phyloP scores from a whole-genome alignment of 2,113 vertebrate genomes.

The Asarcornis scutulata region DNA sequence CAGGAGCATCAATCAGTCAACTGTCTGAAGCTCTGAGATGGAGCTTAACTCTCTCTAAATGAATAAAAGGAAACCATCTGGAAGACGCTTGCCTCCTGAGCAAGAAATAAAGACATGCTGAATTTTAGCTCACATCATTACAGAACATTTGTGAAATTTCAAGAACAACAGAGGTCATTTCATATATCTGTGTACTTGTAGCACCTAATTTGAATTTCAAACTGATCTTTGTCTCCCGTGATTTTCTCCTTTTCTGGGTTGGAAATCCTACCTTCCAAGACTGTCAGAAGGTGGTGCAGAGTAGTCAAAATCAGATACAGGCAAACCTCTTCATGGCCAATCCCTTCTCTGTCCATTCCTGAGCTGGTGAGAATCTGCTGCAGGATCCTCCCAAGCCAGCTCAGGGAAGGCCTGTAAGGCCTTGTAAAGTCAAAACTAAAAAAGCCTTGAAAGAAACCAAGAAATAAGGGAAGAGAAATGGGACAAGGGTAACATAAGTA shows the following conservation, averaged over 20 bases:
- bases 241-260: not conserved
- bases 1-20: conserved; percentile 51
- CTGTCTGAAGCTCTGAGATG: conserved; percentile 36
- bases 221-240: not conserved
- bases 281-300: fast-evolving
- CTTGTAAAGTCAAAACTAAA: not conserved
- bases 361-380: not conserved
- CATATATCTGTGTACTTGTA: not conserved
- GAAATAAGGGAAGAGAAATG: not conserved
- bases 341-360: not conserved
- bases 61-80: conserved; percentile 44
- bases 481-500: not conserved
- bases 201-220: not conserved
- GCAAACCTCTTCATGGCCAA: not conserved
- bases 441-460: not conserved
- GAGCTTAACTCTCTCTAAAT: conserved; percentile 37
- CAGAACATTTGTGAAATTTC: not conserved
- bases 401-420: not conserved
- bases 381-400: fast-evolving
- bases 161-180: not conserved
- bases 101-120: not conserved
- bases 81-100: conserved; percentile 13
- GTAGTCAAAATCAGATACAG: fast-evolving
- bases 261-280: not conserved
- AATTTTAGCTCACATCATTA: not conserved